Conservation (phyloP, 2,888 invertebrate species). For the Volucella bombylans region DNA sequence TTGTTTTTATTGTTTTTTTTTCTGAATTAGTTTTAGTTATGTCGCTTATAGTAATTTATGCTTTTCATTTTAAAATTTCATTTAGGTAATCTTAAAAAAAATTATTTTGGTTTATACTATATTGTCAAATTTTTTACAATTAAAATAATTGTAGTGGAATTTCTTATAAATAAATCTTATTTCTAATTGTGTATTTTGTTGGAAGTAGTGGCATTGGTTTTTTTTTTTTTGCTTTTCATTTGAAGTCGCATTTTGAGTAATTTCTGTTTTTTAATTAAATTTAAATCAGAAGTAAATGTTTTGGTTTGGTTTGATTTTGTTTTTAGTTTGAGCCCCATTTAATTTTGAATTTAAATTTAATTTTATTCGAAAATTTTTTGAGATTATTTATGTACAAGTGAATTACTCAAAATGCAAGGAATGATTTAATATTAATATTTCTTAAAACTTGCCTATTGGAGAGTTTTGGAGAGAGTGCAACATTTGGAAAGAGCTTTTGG, state of each 20-base stretch:
- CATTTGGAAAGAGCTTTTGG: not conserved
- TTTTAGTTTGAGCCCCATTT: constrained; percentile 37
- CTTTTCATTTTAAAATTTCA: constrained; percentile 22
- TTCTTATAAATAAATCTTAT: constrained; percentile 50
- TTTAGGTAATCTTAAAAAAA: constrained; percentile 26
- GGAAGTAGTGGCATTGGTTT: constrained; percentile 12
- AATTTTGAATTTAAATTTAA: constrained; percentile 45
- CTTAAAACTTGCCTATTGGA: constrained; percentile 15
- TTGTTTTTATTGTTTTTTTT: constrained; percentile 5
- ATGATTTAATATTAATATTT: constrained; percentile 30
- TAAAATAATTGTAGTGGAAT: constrained; percentile 68
- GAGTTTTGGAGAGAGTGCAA: constrained; percentile 22
- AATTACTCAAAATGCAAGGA: constrained; percentile 45
- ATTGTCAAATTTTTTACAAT: constrained; percentile 75
- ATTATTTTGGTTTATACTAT: constrained; percentile 62
- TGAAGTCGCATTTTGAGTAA: constrained; percentile 53
- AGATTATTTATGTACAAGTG: constrained; percentile 13
- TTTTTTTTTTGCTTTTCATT: constrained; percentile 29
- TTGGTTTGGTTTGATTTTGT: not conserved
- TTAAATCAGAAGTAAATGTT: constrained; percentile 26
- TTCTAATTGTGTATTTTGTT: constrained; percentile 6
- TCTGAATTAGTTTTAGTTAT: constrained; percentile 11
- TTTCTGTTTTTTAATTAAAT: constrained; percentile 14
- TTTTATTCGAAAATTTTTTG: constrained; percentile 9
- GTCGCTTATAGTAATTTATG: constrained; percentile 22